Base-by-base conservation (phyloP, 2,888 invertebrate genomes). In the Malachius bipustulatus region DNA sequence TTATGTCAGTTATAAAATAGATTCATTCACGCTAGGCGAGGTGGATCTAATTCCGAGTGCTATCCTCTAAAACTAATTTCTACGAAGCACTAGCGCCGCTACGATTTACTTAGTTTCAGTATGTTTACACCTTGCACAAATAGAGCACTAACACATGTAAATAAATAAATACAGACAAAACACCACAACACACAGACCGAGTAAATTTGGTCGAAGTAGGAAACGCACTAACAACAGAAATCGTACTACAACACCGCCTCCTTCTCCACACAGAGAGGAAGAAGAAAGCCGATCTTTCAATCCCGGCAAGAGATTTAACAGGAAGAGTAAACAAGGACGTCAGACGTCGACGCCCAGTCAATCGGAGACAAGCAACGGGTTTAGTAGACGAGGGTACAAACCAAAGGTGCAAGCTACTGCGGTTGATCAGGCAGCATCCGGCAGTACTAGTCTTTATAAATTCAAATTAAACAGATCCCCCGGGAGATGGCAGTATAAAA, bases 401-500 rank as follows among this genome's bases (percentile, higher is more conserved):
- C 78, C 81, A 3, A 78, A 76, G 48, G 63, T 72, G 37, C 71
- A 74, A 56, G 47, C 65, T 6, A 50, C 59, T 15, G 56, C 71
- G 43, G 66, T 70, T 2, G 77, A 77, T 45, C 65, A 67, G 6
- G 61, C 67, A 29, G 61, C 66, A 29, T 50, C 64, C 34, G 57
- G 67, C 13, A 67, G 75, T 3, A 73, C 75, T 26, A 76, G 77
- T 44, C 64, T 82, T 38, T 82, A 82, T 55, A 83, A 84, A 62
- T 79, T 85, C 50, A 88, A 87, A 58, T 63, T 88, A 28, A 82
- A 84, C 53, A 70, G 87, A 30, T 71, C 84, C 9, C 83, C 81
- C 31, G 87, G 88, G 34, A 75, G 89, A 47, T 89, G 89, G 89
- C 84, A 87, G 50, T 89, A 88, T 61, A 88, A 87, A 64, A 85